phyloP scores from a whole-genome alignment of 2,888 invertebrate species.

The Ormyrus rosae region DNA sequence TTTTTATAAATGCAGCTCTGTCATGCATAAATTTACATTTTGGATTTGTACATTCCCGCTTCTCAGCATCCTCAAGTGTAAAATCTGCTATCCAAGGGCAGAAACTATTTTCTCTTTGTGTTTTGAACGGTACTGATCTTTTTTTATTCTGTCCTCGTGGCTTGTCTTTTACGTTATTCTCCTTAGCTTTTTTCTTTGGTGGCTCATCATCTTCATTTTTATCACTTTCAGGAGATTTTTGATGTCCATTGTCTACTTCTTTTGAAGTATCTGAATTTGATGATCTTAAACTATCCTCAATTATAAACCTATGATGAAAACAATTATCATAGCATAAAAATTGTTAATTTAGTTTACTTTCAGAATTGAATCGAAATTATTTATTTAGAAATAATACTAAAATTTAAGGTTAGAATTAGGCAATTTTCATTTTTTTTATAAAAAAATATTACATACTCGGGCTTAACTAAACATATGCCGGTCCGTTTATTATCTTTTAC shows the following conservation, averaged over 20 bases:
- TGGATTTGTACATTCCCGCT: conserved; percentile 77
- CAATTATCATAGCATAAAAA: background rate
- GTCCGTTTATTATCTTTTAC: conserved; percentile 66
- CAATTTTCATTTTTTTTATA: conserved; percentile 2
- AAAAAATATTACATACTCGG: conserved; percentile 73
- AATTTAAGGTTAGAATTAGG: conserved; percentile 40
- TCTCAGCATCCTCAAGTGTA: conserved; percentile 72
- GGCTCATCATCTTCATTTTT: conserved; percentile 64
- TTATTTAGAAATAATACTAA: background rate
- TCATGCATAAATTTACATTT: conserved; percentile 89
- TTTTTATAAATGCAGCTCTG: conserved; percentile 83
- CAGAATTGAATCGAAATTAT: background rate
- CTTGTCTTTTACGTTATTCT: conserved; percentile 74
- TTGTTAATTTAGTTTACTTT: background rate
- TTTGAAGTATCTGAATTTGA: conserved; percentile 75
- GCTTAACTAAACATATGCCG: conserved; percentile 77
- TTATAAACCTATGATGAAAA: conserved; percentile 73
- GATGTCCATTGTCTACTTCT: conserved; percentile 71
- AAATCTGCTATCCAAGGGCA: conserved; percentile 83
- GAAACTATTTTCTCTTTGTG: conserved; percentile 80
- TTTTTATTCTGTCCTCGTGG: conserved; percentile 87
- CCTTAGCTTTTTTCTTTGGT: conserved; percentile 70
- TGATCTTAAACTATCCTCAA: conserved; percentile 75
- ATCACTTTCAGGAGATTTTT: conserved; percentile 54
- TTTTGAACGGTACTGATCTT: conserved; percentile 83